Base-by-base conservation (phyloP, 2,888 invertebrate species). In the Chymomyza procnemis region DNA sequence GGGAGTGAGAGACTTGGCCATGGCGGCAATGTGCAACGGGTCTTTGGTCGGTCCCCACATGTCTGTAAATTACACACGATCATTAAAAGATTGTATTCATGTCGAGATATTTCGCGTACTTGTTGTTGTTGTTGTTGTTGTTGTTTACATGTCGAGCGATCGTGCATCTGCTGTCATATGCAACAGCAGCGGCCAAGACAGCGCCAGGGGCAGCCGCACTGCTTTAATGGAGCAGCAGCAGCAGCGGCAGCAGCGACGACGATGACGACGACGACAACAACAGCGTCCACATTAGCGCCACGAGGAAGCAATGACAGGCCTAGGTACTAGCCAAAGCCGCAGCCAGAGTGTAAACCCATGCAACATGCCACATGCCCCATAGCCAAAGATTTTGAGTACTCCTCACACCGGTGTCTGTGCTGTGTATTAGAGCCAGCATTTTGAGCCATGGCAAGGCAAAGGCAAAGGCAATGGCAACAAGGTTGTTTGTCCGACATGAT, bases 31-130 rank as follows among this genome's bases (percentile, higher is more conserved):
- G 34, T 41, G 34, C 34, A 41, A 41, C 34, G 34, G 19, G 54
- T 21, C 18, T 21, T 21, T 21, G 54, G 19, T 18, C 60, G 55
- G 76, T 73, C 69, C 67, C 75, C 84, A 79, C 73, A 84, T 81
- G 78, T 76, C 88, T 81, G 75, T 75, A 88, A 88, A 88, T 88
- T 88, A 88, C 88, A 85, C 89, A 87, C 89, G 87, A 87, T 88
- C 87, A 88, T 87, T 88, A 85, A 88, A 88, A 88, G 85, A 87
- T 87, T 87, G 83, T 79, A 80, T 87, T 77, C 83, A 87, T 88
- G 85, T 78, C 74, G 85, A 82, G 82, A 79, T 87, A 84, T 82
- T 88, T 88, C 60, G 74, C 74, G 78, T 64, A 48, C 26, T 58
- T n/a, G n/a, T n/a, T n/a, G 22, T 55, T 14, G 57, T 58, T 60